Base-by-base conservation (phyloP, 2,113 vertebrate species). In the Gorsachius goisagi region DNA sequence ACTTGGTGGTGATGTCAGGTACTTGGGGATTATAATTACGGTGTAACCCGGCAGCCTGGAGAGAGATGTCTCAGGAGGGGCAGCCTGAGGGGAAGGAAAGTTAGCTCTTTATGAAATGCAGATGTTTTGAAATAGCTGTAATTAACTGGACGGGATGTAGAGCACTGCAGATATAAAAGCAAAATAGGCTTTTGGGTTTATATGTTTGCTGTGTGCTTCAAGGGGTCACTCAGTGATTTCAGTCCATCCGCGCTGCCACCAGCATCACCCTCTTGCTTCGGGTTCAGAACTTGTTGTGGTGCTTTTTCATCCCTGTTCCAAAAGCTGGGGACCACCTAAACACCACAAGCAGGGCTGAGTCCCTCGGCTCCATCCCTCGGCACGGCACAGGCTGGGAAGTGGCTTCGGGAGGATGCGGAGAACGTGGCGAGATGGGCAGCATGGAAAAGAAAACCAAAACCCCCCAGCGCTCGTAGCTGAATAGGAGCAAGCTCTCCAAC, bases 21-120 rank as follows among this genome's bases (percentile, higher is more conserved):
- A 94, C 95, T 90, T 17, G 75, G 86, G 83, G 90, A 86, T 59
- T 66, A 6, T 81, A 94, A 97, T 96, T 67, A 23, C 93, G 67
- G 89, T 26, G 66, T 97, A 95, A 96, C 91, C 80, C 94, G 47
- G 94, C 85, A 97, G 96, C 96, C 93, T 60, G 86, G 87, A 95
- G 94, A 93, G 93, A 79, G 91, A 79, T 88, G 85, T 95, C 96
- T 95, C 82, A 50, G 82, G 81, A 83, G 85, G 90, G 75, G 58
- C 94, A 90, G 94, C 92, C 76, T 16, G 68, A 78, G 95, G 84
- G 86, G 74, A 88, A 81, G 75, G 89, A 83, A 95, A 88, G 94
- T 91, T 96, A 75, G 75, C 35, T 90, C 94, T 94, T 97, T 97
- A 97, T 97, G 93, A 97, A 97, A 97, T 90, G 92, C 97, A 97